Evolutionary conservation across 1,140 invertebrate genomes (phyloP), one percentile per base, ranked within the genome.

Genomic region (Drosophila melanica): DNA sequence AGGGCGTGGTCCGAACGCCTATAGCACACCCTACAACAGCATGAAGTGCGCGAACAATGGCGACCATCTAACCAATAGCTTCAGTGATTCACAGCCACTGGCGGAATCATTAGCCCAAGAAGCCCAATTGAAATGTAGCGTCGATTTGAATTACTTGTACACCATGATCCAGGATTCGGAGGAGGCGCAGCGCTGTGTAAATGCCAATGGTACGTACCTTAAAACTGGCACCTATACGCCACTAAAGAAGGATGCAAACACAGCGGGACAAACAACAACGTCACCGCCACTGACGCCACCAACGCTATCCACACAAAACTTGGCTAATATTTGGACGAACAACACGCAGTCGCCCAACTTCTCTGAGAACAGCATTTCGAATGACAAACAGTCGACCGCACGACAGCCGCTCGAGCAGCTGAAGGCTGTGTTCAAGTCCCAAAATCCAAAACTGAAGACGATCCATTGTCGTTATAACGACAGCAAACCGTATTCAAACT

Each of bases 81-180:
- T 39, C 27, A 20, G 14, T 3, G 23, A 35, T 0, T 20, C n/a
- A 3, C 41, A 33, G n/a, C 48, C 48, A 35, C 37, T 35, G 7
- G 11, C 10, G 7, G 33, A 42, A 1, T 5, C 54, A 44, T 48
- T 39, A 2, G 35, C 20, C 4, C 41, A 47, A 0, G 41, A 47
- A 14, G 50, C 9, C 11, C 59, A 58, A 5, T 45, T 70, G 0
- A 69, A 78, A 18, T 7, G 10, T 41, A 16, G 37, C 5, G 18
- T 73, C 0, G 75, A 86, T 57, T 68, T 79, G n/a, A 92, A 79
- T 12, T 87, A 91, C 64, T 20, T 90, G 8, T 92, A 90, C 12
- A 92, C 90, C 16, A 84, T 92, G 90, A 72, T 92, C 18, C 77
- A 92, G 59, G 81, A 92, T n/a, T 92, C 91, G 0, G 90, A 91